Conservation (phyloP, 2,113 vertebrate genomes). For the Hylia prasina region DNA sequence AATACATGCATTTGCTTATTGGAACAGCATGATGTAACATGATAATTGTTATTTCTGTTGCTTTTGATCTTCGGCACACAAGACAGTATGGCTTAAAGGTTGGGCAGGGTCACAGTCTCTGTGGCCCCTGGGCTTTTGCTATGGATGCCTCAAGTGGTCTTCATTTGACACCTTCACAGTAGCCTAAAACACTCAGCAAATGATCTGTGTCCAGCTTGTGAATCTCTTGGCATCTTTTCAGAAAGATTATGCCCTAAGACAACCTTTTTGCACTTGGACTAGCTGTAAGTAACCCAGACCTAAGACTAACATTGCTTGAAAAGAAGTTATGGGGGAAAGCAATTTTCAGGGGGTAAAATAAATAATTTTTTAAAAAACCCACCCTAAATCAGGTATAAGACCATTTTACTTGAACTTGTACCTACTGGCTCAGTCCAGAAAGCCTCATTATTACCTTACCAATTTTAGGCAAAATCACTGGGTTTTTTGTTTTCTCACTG, state of each 20-base stretch:
- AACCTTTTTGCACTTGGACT: not conserved
- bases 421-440: not conserved
- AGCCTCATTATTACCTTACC: not conserved
- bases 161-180: not conserved
- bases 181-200: not conserved
- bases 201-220: not conserved
- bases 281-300: not conserved
- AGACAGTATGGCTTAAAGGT: not conserved
- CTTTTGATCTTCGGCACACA: not conserved
- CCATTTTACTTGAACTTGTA: not conserved
- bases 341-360: not conserved
- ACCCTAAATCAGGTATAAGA: not conserved
- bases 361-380: not conserved
- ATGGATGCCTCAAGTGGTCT: not conserved
- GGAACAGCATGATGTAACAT: not conserved
- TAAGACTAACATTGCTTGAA: not conserved
- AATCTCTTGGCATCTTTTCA: not conserved
- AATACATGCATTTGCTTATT: not conserved
- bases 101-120: not conserved
- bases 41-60: not conserved
- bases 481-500: not conserved
- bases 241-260: not conserved
- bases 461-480: not conserved
- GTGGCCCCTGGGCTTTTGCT: not conserved
- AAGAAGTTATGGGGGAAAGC: not conserved